Percentiles rank a stretch among this genome's conserved stretches.
Evolutionary conservation across 2,888 invertebrate genomes (phyloP).

Genomic region (Nezara viridula): DNA sequence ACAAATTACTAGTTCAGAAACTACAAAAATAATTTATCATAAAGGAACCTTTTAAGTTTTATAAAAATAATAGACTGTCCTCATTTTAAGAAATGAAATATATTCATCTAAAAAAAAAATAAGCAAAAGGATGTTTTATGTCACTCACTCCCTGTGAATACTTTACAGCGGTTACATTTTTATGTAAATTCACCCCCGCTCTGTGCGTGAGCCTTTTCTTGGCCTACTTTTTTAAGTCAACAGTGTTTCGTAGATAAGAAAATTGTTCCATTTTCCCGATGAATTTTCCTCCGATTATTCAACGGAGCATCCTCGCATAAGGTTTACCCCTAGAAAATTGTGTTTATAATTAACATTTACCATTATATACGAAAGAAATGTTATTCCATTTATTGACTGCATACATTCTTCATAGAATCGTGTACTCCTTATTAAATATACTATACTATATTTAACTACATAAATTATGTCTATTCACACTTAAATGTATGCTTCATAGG

Average conservation of each 20-base stretch:
- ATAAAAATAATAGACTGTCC: background rate
- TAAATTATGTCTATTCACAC: no score
- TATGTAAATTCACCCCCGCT: background rate
- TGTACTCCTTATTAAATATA: no score
- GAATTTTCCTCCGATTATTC: background rate
- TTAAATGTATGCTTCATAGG: no score
- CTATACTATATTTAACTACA: no score
- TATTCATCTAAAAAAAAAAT: background rate
- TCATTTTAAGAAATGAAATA: background rate
- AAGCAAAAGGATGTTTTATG: background rate
- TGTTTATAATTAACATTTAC: background rate
- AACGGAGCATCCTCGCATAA: background rate
- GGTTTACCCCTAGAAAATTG: background rate
- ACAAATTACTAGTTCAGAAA: no score
- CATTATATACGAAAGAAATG: background rate
- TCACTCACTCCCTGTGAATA: background rate
- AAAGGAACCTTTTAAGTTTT: no score
- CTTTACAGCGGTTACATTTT: background rate
- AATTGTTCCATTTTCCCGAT: background rate
- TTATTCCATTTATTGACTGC: no score
- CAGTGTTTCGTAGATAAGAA: background rate
- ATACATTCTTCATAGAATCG: no score
- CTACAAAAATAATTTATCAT: no score
- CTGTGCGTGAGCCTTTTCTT: background rate
- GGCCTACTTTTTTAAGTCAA: slow-evolving; percentile 16